phyloP scores from a whole-genome alignment of 92 coral and sea anemone species.

The Siderastrea siderea region DNA sequence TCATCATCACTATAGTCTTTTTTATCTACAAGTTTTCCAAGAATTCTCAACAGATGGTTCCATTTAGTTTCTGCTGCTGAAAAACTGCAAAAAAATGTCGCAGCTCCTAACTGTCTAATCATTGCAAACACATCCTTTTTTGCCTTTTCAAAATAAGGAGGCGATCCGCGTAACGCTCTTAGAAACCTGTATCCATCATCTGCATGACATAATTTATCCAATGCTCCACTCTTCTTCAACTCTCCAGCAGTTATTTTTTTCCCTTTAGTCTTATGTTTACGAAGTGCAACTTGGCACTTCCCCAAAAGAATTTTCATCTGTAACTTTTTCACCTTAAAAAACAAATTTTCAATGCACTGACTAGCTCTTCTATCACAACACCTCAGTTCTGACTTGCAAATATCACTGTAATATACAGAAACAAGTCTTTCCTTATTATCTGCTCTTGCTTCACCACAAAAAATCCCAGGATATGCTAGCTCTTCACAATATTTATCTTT shows the following conservation, averaged over 20 bases:
- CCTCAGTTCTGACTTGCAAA: constrained; percentile 70
- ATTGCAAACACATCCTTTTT: constrained; percentile 75
- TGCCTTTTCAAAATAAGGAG: constrained; percentile 74
- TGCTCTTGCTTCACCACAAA: constrained; percentile 64
- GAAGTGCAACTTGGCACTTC: constrained; percentile 57
- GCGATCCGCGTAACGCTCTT: constrained; percentile 60
- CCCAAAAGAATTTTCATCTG: constrained; percentile 77
- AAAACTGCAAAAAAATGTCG: constrained; percentile 73
- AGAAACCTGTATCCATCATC: constrained; percentile 73
- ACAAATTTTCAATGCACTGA: constrained; percentile 49
- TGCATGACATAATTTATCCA: constrained; percentile 35
- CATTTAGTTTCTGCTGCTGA: constrained; percentile 64
- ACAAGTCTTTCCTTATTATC: constrained; percentile 49
- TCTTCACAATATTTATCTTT: constrained; percentile 29
- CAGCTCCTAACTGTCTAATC: constrained; percentile 76
- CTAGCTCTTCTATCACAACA: constrained; percentile 51
- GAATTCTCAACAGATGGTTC: constrained; percentile 51
- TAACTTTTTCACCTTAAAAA: constrained; percentile 70
- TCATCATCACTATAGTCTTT: constrained; percentile 10
- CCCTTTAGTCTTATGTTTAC: constrained; percentile 49
- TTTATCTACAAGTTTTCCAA: constrained; percentile 52
- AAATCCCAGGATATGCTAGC: constrained; percentile 73
- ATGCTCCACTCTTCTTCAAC: constrained; percentile 69
- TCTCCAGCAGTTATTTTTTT: constrained; percentile 69
- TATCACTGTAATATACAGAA: neutral